Base-by-base conservation (phyloP, 2,888 invertebrate species). In the Sarcophaga caerulescens region DNA sequence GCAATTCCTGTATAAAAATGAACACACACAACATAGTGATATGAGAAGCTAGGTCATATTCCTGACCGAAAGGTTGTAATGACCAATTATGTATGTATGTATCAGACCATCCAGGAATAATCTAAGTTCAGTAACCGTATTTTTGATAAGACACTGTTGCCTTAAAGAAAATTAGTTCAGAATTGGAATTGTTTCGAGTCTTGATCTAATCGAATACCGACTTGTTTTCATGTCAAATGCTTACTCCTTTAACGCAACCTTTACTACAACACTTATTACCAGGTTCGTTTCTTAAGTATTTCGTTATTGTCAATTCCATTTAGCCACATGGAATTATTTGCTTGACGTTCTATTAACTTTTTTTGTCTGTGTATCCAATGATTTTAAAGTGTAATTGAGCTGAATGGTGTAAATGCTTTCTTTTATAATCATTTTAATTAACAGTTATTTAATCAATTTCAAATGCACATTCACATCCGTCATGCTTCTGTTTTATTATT, bases 391-490 rank as follows among this genome's bases (percentile, higher is more conserved):
- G 35, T 1, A 52, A 70, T 57, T 74, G 23, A 52, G 63, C 63
- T 63, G 47, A 75, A 11, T 75, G 52, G 52, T 74, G 63, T 63
- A 25, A 47, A 21, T 44, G 35, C 8, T 35, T 35, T 35, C 35
- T 35, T 73, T 47, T 52, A 52, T 52, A 17, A 14, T 47, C 4
- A 47, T 74, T 74, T 63, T 74, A 75, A 75, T 52, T 75, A 65
- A 75, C 74, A 63, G 52, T 75, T 75, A 63, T 75, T 63, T 63
- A 75, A 75, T 63, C 74, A 75, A 47, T 75, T 63, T 52, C 47
- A 75, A 63, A 25, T 63, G 35, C n/a, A 63, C 74, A 75, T 75
- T 75, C 23, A 75, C 63, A 75, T 75, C 74, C 74, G 74, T 60
- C 74, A 63, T 47, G 63, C 23, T 45, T 23, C 47, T 23, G 10